Evolutionary conservation across 2,797 vertebrate genomes (phyloP).

Genomic region (Rhodeus uyekii): DNA sequence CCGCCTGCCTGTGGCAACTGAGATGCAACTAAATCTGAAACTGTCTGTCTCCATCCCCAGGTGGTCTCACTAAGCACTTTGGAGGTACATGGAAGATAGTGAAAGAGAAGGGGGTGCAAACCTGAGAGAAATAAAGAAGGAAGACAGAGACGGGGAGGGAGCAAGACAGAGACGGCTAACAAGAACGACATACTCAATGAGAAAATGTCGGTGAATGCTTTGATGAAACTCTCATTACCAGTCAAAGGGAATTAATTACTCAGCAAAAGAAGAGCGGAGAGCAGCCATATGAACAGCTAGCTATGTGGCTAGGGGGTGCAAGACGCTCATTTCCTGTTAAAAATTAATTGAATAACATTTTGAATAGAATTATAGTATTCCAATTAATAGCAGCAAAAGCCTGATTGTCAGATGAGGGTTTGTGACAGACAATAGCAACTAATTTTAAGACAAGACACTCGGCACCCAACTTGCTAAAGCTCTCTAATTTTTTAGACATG

Average conservation of each 20-base stretch:
- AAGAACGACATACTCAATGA: constrained; percentile 38
- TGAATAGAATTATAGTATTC: neutral
- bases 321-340: neutral
- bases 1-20: constrained; percentile 62
- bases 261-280: constrained; percentile 59
- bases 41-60: constrained; percentile 69
- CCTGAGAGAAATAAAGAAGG: neutral
- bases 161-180: neutral
- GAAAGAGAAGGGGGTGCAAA: neutral
- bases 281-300: constrained; percentile 1
- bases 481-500: neutral
- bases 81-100: neutral
- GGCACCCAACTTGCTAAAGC: neutral
- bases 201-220: constrained; percentile 59
- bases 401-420: neutral
- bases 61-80: constrained; percentile 60
- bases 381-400: neutral
- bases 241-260: constrained; percentile 67
- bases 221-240: constrained; percentile 68
- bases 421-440: neutral
- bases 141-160: neutral
- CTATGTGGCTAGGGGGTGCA: neutral
- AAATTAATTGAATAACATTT: neutral
- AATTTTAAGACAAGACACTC: neutral
- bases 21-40: constrained; percentile 67